These are phyloP conservation scores for Bilobella aurantiaca DNA, from an alignment of 1,140 invertebrate genomes.

Conservation along the genomic window DNA sequence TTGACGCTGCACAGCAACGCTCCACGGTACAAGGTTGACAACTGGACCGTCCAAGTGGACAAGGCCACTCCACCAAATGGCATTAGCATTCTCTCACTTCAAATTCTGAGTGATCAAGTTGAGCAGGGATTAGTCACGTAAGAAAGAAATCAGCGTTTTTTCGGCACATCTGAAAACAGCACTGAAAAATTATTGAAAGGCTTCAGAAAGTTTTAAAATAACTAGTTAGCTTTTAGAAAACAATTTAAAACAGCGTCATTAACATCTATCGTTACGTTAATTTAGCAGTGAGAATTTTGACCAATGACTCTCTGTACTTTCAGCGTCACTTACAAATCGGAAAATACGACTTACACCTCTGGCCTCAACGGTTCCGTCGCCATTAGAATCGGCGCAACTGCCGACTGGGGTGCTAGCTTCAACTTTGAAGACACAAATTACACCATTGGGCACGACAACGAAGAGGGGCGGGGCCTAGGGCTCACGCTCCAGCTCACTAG, in stretches of 20 bases:
- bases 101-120: not conserved
- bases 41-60: slow-evolving; percentile 17
- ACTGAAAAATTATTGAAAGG: no score
- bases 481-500: slow-evolving; percentile 5
- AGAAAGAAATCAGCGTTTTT: no score
- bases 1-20: slow-evolving; percentile 22
- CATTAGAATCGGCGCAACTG: slow-evolving; percentile 7
- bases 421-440: slow-evolving; percentile 15
- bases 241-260: no score
- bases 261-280: no score
- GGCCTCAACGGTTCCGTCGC: slow-evolving; percentile 24
- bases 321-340: slow-evolving; percentile 18
- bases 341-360: slow-evolving; percentile 9
- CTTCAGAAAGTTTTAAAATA: no score
- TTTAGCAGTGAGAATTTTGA: not conserved
- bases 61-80: slow-evolving; percentile 5
- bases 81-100: not conserved
- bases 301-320: not conserved
- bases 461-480: slow-evolving; percentile 19
- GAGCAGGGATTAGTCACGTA: not conserved
- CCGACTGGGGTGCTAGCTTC: slow-evolving; percentile 21
- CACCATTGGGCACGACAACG: slow-evolving; percentile 14
- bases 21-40: slow-evolving; percentile 20
- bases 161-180: no score
- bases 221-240: no score